These are phyloP conservation scores for Odontothrips loti DNA, from an alignment of 2,888 invertebrate species.

Conservation along the genomic window DNA sequence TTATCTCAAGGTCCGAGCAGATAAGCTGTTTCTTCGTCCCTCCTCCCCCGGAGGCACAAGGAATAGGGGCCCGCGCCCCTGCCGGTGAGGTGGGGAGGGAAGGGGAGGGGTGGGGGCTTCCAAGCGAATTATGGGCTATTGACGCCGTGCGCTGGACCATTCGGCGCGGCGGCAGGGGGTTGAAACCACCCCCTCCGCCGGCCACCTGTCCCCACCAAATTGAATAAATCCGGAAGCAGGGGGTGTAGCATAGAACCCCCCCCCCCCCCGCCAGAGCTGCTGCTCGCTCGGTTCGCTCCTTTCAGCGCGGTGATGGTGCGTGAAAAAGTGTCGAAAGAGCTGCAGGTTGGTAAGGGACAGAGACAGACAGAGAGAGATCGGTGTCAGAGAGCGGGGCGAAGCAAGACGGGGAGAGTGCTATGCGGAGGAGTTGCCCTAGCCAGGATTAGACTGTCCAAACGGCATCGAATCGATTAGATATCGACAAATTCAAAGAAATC, in stretches of 20 bases:
- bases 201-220: constrained; percentile 20
- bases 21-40: neutral
- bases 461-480: no score
- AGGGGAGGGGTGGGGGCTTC: neutral
- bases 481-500: no score
- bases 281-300: neutral
- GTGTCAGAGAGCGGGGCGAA: neutral
- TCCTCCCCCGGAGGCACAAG: no score
- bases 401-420: neutral
- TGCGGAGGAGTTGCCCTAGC: neutral
- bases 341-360: no score
- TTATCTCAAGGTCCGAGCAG: constrained; percentile 25
- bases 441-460: no score
- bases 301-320: neutral
- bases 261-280: neutral
- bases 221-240: constrained; percentile 13
- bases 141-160: constrained; percentile 1
- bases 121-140: constrained; percentile 18
- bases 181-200: neutral
- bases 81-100: no score
- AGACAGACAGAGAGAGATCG: neutral
- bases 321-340: no score
- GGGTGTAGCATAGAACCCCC: neutral
- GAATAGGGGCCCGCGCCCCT: no score
- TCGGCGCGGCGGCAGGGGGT: neutral